Evolutionary conservation across 2,797 vertebrate species (phyloP).

Genomic region (Crossoptilon crossoptilon): DNA sequence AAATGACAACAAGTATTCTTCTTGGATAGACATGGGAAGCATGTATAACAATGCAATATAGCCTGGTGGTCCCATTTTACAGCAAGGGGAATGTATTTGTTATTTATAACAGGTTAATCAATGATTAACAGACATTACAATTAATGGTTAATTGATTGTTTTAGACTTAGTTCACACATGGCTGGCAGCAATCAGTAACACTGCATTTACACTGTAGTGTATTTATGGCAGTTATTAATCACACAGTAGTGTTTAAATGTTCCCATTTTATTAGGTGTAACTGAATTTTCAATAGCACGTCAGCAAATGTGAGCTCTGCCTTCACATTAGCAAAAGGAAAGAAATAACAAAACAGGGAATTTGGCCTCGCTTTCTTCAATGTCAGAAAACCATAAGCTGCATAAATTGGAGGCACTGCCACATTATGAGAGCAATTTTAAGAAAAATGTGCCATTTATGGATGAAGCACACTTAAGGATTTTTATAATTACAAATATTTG

Average conservation of each 20-base stretch:
- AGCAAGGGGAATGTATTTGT: not conserved
- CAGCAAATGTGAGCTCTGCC: not conserved
- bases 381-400: conserved; percentile 1
- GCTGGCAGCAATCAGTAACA: conserved; percentile 19
- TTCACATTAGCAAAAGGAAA: not conserved
- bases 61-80: not conserved
- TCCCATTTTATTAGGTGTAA: conserved; percentile 30
- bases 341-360: not conserved
- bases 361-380: not conserved
- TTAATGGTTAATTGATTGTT: conserved; percentile 47
- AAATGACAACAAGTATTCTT: not conserved
- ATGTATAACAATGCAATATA: not conserved
- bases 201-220: not conserved
- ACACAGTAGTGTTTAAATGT: not conserved
- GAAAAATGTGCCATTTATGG: conserved; percentile 54
- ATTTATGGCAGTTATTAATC: conserved; percentile 49
- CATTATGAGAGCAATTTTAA: conserved; percentile 57
- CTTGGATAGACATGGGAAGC: not conserved
- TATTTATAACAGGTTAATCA: conserved; percentile 44
- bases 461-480: conserved; percentile 57
- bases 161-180: not conserved
- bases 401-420: not conserved
- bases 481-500: conserved; percentile 75
- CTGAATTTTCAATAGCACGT: not conserved
- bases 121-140: conserved; percentile 29